phyloP scores from a whole-genome alignment of 2,888 invertebrate species.

The Caenorhabditis parvicauda region DNA sequence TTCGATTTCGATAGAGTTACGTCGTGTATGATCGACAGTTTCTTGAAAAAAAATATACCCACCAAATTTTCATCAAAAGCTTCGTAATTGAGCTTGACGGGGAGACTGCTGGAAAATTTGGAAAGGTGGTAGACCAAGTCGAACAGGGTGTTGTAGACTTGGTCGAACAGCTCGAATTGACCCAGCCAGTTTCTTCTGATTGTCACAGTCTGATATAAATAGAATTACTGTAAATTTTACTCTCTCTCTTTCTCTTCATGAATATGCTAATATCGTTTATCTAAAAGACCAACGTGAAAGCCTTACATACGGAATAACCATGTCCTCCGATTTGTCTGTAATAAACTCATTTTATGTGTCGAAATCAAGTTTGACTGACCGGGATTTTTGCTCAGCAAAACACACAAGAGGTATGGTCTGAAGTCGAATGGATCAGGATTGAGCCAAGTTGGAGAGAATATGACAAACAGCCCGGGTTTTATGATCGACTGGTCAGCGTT shows the following conservation, averaged over 20 bases:
- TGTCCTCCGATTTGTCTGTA: too few relatives aligned
- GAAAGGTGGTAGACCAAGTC: conserved; percentile 36
- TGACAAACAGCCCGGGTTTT: conserved; percentile 28
- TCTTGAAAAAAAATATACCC: conserved; percentile 7
- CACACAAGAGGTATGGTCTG: conserved; percentile 30
- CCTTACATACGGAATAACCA: too few relatives aligned
- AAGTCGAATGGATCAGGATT: conserved; percentile 30
- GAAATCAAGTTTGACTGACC: too few relatives aligned
- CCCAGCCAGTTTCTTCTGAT: conserved; percentile 31
- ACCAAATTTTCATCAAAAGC: neutral
- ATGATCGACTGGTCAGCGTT: conserved; percentile 20
- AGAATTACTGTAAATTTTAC: too few relatives aligned
- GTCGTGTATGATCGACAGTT: neutral
- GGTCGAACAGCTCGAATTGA: conserved; percentile 34
- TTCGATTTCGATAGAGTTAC: too few relatives aligned
- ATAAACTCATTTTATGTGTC: too few relatives aligned
- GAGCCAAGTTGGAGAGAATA: conserved; percentile 38
- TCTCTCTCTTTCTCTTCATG: too few relatives aligned
- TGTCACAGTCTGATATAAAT: conserved; percentile 20
- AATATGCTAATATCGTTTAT: too few relatives aligned
- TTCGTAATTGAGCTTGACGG: conserved; percentile 26
- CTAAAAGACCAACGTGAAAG: too few relatives aligned
- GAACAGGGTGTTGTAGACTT: conserved; percentile 34
- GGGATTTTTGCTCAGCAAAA: neutral
- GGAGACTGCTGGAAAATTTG: conserved; percentile 22